Evolutionary conservation across 2,113 vertebrate genomes (phyloP), one percentile per base, ranked within the genome.

Genomic region (Candoia aspera): DNA sequence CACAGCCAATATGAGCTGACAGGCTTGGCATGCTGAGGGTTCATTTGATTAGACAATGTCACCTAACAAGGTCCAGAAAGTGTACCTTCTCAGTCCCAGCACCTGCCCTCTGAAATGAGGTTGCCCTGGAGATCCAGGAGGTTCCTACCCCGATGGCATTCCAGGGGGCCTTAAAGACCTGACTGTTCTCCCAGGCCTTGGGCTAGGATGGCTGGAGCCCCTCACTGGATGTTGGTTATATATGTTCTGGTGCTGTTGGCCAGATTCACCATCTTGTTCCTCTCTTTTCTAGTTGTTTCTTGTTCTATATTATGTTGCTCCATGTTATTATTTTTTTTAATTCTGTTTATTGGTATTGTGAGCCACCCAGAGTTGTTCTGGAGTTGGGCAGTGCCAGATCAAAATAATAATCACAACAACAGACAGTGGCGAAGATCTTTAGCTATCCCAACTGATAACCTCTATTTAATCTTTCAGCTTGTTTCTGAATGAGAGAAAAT

Each of bases 401-500:
- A 33, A 79, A 79, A 37, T 79, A 79, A 79, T 42, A 73, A 73
- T 4, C 37, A 21, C 21, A 37, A 79, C 17, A 79, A 79, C 33
- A 79, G 49, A 42, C 33, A 84, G 17, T 53, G 29, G 26, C 55
- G 1, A 29, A 0, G 42, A 85, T 17, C 29, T 54, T 21, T 55
- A 10, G 17, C 88, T 24, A n/a, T 54, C 60, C 91, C 92, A 91
- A 92, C 87, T 94, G 89, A 92, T 49, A 91, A 68, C 15, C 60
- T 79, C 85, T 90, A 92, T 89, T 91, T 91, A 84, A 90, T 92
- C 93, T 96, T 91, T 83, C 26, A 87, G 86, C 83, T 91, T 88
- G 90, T 79, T 96, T 85, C 84, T 86, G 49, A 96, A 95, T 49
- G 89, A 94, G 93, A 92, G 68, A 92, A 83, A 92, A 92, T 93